These are phyloP conservation scores for Ganaspis brasiliensis DNA, from an alignment of 2,888 invertebrate species.

Conservation along the genomic window DNA sequence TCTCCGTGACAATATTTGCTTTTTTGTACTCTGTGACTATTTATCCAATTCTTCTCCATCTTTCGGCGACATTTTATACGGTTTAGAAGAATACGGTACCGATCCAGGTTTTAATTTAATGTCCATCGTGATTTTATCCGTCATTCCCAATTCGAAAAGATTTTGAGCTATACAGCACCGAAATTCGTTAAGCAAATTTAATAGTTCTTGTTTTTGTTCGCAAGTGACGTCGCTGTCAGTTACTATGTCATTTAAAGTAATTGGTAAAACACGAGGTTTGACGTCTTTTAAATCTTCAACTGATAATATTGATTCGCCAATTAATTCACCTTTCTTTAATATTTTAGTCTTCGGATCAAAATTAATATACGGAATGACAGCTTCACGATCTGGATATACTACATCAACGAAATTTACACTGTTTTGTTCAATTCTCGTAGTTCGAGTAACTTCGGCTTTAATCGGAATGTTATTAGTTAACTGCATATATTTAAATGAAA, in stretches of 20 bases:
- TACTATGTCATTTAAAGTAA: neutral
- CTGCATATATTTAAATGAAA: neutral
- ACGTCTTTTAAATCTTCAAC: neutral
- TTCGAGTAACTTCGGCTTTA: neutral
- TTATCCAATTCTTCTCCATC: conserved; percentile 18
- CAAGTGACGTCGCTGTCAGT: neutral
- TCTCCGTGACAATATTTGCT: conserved; percentile 58
- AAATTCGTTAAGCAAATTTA: conserved; percentile 45
- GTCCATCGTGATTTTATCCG: conserved; percentile 46
- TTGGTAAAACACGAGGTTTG: neutral
- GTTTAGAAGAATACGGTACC: conserved; percentile 36
- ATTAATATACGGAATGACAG: neutral
- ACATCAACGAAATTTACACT: conserved; percentile 23
- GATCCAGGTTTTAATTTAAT: conserved; percentile 28
- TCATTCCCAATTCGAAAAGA: conserved; percentile 38
- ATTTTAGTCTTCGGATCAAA: neutral
- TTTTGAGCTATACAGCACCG: conserved; percentile 45
- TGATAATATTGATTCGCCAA: neutral
- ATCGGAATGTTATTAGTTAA: too few species aligned
- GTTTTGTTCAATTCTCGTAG: neutral
- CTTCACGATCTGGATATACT: neutral
- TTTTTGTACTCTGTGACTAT: conserved; percentile 22
- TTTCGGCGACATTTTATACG: conserved; percentile 45
- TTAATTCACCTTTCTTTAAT: neutral
- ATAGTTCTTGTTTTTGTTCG: conserved; percentile 39